Conservation (phyloP, 1,140 invertebrate species). For the Oryctes rhinoceros region DNA sequence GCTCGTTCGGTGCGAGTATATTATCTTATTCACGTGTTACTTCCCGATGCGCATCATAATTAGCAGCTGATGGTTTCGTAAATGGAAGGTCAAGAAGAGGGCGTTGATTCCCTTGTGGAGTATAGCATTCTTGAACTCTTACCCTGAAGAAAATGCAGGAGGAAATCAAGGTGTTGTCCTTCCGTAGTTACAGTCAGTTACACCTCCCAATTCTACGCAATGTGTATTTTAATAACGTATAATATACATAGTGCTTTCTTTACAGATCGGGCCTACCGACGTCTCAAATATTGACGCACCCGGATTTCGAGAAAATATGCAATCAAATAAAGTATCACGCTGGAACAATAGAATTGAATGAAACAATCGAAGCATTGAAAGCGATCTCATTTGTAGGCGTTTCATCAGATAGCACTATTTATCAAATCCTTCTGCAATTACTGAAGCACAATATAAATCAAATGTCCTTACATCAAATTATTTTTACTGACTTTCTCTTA, state of each 20-base stretch:
- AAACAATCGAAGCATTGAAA: constrained; percentile 68
- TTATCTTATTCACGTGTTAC: too few relatives aligned
- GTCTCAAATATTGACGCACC: constrained; percentile 54
- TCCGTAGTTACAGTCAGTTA: too few relatives aligned
- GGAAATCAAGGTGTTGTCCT: too few relatives aligned
- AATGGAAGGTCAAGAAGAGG: too few relatives aligned
- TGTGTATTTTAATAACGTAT: too few relatives aligned
- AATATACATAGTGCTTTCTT: constrained; percentile 38
- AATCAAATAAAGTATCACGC: constrained; percentile 64
- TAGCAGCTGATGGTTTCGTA: too few relatives aligned
- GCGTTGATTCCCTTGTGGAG: too few relatives aligned
- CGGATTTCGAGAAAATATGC: constrained; percentile 63
- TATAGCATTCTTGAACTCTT: too few relatives aligned
- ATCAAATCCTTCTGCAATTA: constrained; percentile 70
- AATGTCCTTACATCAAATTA: constrained; percentile 68
- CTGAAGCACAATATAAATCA: constrained; percentile 68
- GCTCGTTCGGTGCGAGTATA: too few relatives aligned
- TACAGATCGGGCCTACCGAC: constrained; percentile 53
- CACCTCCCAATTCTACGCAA: too few relatives aligned
- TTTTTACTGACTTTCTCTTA: constrained; percentile 68
- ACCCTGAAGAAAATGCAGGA: too few relatives aligned
- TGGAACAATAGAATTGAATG: constrained; percentile 62
- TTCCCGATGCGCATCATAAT: too few relatives aligned
- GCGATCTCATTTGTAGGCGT: constrained; percentile 66
- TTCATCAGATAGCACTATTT: constrained; percentile 64